Percentiles rank a stretch among this genome's conserved stretches.
phyloP scores from a whole-genome alignment of 2,113 vertebrate species.

The Sinosuthora webbiana region DNA sequence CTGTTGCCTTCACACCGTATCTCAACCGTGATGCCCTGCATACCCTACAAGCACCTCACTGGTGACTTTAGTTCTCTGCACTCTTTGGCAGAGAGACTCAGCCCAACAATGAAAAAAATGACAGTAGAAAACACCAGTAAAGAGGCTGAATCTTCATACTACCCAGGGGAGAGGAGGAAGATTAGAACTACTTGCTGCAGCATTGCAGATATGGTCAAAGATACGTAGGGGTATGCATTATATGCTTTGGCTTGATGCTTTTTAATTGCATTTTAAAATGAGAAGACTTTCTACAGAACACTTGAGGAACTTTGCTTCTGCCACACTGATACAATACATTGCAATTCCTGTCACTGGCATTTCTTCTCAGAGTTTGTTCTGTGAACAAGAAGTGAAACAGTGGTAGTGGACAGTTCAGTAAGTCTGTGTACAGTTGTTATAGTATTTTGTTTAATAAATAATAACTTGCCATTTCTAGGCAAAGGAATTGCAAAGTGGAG shows the following conservation, averaged over 20 bases:
- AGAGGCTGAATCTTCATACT: neutral
- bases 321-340: neutral
- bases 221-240: neutral
- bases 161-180: neutral
- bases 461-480: neutral
- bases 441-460: neutral
- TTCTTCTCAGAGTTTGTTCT: neutral
- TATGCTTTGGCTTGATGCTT: neutral
- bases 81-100: neutral
- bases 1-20: neutral
- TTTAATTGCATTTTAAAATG: neutral
- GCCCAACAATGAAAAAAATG: neutral
- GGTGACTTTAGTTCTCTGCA: neutral
- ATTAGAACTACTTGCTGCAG: neutral
- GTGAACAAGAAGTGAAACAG: neutral
- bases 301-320: neutral
- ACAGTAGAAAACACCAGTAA: neutral
- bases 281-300: neutral
- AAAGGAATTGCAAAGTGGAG: neutral
- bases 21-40: neutral
- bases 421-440: neutral
- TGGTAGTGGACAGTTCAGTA: neutral
- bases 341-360: neutral
- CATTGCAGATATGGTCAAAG: neutral
- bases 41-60: neutral